Conservation (phyloP, 2,113 vertebrate species). For the Penelope pileata region DNA sequence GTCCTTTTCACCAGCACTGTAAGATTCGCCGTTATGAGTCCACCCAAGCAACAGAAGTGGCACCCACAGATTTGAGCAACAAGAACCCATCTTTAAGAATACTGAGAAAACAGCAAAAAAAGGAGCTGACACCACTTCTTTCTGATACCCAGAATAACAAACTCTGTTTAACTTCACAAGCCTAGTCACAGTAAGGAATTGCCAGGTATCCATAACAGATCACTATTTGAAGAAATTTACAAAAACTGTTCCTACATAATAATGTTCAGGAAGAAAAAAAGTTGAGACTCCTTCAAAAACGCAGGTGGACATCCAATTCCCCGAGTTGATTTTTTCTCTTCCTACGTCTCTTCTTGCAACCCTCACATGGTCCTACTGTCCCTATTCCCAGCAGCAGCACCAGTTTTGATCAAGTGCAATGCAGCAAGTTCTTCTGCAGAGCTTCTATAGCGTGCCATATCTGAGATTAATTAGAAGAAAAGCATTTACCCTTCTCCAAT, state of each 20-base stretch:
- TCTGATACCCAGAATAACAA: background rate
- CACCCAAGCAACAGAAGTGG: background rate
- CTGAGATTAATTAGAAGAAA: background rate
- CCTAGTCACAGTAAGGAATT: background rate
- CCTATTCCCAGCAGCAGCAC: background rate
- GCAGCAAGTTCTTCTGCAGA: background rate
- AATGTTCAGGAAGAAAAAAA: background rate
- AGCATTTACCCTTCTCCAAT: background rate
- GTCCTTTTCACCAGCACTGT: background rate
- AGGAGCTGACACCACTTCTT: background rate
- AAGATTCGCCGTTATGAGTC: background rate
- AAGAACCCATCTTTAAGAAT: background rate
- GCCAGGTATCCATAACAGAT: background rate
- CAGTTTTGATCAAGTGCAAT: background rate
- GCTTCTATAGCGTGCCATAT: background rate
- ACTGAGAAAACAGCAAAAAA: background rate
- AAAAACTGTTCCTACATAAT: background rate
- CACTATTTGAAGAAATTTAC: background rate
- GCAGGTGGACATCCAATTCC: background rate
- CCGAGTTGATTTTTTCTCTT: background rate
- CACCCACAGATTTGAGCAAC: background rate
- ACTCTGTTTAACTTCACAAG: background rate
- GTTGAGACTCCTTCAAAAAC: background rate
- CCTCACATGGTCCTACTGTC: background rate
- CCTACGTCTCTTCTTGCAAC: background rate